A percentile compares a stretch with the other conserved stretches of the same genome.
phyloP scores from a whole-genome alignment of 2,888 invertebrate genomes.

The Sympetrum striolatum region DNA sequence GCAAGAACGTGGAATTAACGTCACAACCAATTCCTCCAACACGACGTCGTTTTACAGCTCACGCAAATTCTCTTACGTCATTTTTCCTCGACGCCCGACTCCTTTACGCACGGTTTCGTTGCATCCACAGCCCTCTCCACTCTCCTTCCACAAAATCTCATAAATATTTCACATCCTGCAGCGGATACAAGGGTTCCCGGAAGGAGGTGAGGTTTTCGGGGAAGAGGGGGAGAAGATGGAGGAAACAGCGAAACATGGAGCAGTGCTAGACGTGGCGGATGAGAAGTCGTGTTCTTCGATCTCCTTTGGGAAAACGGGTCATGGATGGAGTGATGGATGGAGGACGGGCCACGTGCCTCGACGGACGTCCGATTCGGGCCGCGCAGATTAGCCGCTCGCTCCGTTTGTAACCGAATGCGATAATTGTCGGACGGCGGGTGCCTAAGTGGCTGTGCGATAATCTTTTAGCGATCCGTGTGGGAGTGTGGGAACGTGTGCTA shows the following conservation, averaged over 20 bases:
- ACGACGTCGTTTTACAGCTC: too few relatives aligned
- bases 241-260: not conserved
- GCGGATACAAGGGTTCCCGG: slow-evolving; percentile 1
- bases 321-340: not conserved
- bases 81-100: not conserved
- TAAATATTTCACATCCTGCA: slow-evolving; percentile 41
- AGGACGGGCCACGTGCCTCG: not conserved
- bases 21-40: too few relatives aligned
- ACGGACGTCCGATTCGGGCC: not conserved
- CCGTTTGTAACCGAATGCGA: too few relatives aligned
- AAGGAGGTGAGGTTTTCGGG: not conserved
- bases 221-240: not conserved
- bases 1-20: too few relatives aligned
- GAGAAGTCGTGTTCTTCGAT: not conserved
- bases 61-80: not conserved
- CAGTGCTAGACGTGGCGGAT: not conserved
- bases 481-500: too few relatives aligned
- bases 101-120: not conserved
- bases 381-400: not conserved
- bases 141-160: slow-evolving; percentile 40
- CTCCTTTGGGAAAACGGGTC: not conserved
- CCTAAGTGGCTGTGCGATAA: too few relatives aligned
- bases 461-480: too few relatives aligned
- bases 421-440: too few relatives aligned
- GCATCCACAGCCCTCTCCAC: not conserved